Base-by-base conservation (phyloP, 1,140 invertebrate species). In the Monomorium pharaonis region DNA sequence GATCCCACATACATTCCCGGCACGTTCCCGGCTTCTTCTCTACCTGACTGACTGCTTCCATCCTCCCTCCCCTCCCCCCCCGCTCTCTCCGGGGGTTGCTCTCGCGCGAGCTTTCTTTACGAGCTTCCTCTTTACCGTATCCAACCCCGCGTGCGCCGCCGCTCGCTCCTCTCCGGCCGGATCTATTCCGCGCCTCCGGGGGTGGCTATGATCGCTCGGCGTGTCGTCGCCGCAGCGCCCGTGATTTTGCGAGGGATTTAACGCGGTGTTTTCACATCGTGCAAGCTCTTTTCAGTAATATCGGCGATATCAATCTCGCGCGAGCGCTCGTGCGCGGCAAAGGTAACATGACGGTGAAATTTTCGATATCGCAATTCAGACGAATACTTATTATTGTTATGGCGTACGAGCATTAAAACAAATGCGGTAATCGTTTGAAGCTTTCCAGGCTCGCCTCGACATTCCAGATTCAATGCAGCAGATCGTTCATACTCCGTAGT, bases 1-100 rank as follows among this genome's bases (percentile, higher is more conserved):
- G 74, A 90, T 86, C 78, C 76, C 78, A 85, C 89, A 92, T 93
- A 92, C 92, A 93, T 94, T 94, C 93, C 88, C 92, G 90, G 92
- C 92, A 94, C 93, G 93, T 94, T 93, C 90, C 89, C 86, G 75
- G 85, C 81, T 91, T 91, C 91, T 83, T 88, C 84, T 91, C 90
- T 87, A 91, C 90, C 90, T 91, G 90, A 89, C 89, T 88, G 89
- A 88, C 89, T 88, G 80, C 88, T 84, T 91, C 83, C 42, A 30
- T 27, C 27, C 54, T 7, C 33, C 70, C 60, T 49, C 27, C 75
- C 58, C n/a, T n/a, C n/a, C n/a, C n/a, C n/a, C n/a, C n/a, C n/a
- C n/a, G n/a, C n/a, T n/a, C n/a, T n/a, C n/a, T n/a, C n/a, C n/a
- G n/a, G n/a, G 16, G 14, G 42, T 84, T 47, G 37, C 47, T 56